Base-by-base conservation (phyloP, 1,140 invertebrate species). In the Solen grandis region DNA sequence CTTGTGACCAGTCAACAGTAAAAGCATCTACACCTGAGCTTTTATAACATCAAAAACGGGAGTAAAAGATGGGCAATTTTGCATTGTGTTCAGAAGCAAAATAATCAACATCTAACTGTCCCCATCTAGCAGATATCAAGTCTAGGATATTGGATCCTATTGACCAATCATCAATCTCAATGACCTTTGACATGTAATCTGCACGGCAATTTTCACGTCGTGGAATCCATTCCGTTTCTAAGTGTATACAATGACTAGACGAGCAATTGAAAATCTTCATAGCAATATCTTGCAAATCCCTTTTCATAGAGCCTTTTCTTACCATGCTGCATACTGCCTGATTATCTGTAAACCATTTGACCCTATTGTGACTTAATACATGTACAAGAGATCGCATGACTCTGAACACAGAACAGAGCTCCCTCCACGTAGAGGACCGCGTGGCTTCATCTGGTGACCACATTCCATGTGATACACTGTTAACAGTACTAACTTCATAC, bases 1-100 rank as follows among this genome's bases (percentile, higher is more conserved):
- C 1, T 16, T 19, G 2, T 55, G 5, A 5, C 54, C 68, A 72
- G 25, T 57, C 52, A 35, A n/a, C 14, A 16, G 50, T 57, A 33
- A 72, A 55, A n/a, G 68, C 68, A 57, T 57, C 68, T 31, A 72
- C 68, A 2, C 68, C 52, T 50, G n/a, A 10, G 8, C 14, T 29
- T 5, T 35, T 31, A 13, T 29, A 5, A 72, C 33, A 1, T 36
- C 14, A 54, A 4, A 55, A 5, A n/a, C 50, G 13, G 41, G 68
- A 54, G 36, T 57, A 55, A 72, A 57, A 72, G 14, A 55, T 22
- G 4, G 52, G 50, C 57, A 72, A 57, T 72, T 55, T 55, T 72
- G 68, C 68, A 57, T 72, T 72, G 36, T 72, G 52, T 57, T 57
- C 29, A 55, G 68, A 72, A 22, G 68, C 68, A 55, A 68, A 5